Base-by-base conservation (phyloP, 2,797 vertebrate species). In the Microctenopoma lineatum region DNA sequence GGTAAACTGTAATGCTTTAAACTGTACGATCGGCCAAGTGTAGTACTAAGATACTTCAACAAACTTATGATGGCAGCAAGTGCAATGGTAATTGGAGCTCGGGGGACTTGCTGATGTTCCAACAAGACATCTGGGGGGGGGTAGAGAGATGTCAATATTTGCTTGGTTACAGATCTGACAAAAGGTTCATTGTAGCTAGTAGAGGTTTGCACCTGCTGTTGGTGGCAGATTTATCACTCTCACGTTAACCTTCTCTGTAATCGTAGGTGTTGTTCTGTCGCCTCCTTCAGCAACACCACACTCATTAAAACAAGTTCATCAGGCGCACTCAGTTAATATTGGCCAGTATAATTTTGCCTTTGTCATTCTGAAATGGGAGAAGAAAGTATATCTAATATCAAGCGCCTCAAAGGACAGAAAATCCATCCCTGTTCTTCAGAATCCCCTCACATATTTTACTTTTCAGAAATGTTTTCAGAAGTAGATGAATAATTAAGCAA, bases 401-500 rank as follows among this genome's bases (percentile, higher is more conserved):
- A 39, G 16, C 3, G 11, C 39, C 7, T 26, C 6, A 16, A 47
- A 38, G 14, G 14, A 46, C 12, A 60, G 18, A 38, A 54, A 21
- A 54, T 13, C n/a, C 42, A 57, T 44, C 34, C 8, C 26, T 9
- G 1, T 14, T 63, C 21, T 26, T 58, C 45, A 36, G 1, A 67
- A 18, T 25, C 51, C 6, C 29, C 41, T 46, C 52, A 36, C 47
- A 42, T 55, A 32, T 56, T 61, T 75, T 65, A 66, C 77, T 84
- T 77, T 59, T 25, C 52, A 57, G 70, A 12, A 79, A 77, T 53
- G 18, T 55, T 82, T 76, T 64, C 38, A 57, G 60, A 77, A 79
- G 57, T 63, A 64, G 67, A 85, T 84, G 80, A 90, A 90, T 88
- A 87, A 86, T 86, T 73, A 71, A 83, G 69, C 36, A 42, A 78